These are phyloP conservation scores for Eurytoma californica DNA, from an alignment of 2,888 invertebrate genomes.

Conservation along the genomic window DNA sequence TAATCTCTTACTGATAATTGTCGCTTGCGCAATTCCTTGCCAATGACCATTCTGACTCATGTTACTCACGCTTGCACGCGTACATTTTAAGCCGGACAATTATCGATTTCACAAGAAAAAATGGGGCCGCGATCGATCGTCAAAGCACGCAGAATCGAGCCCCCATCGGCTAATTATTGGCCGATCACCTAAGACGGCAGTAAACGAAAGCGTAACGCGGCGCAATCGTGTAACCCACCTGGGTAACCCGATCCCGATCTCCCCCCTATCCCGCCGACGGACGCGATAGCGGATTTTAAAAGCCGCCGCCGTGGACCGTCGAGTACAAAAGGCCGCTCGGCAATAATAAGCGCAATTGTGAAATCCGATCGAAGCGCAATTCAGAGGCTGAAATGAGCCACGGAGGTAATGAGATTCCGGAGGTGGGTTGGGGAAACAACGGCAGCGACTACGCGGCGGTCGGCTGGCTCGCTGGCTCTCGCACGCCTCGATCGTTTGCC, in stretches of 20 bases:
- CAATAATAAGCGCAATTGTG: slow-evolving; percentile 68
- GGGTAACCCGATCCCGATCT: slow-evolving; percentile 63
- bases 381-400: slow-evolving; percentile 68
- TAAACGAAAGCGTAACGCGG: slow-evolving; percentile 63
- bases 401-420: slow-evolving; percentile 67
- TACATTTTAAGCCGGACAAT: slow-evolving; percentile 5
- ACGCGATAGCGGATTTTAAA: slow-evolving; percentile 49
- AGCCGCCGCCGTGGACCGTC: slow-evolving; percentile 38
- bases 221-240: slow-evolving; percentile 42
- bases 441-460: slow-evolving; percentile 7
- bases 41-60: not conserved
- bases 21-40: not conserved
- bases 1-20: not conserved
- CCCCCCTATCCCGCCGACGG: slow-evolving; percentile 49
- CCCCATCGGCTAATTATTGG: slow-evolving; percentile 42
- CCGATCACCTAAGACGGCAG: slow-evolving; percentile 57
- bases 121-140: slow-evolving; percentile 5
- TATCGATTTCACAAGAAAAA: slow-evolving; percentile 47
- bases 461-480: slow-evolving; percentile 37
- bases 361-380: slow-evolving; percentile 71
- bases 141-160: not conserved
- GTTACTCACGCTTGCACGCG: not conserved
- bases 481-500: slow-evolving; percentile 69
- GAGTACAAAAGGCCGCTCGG: slow-evolving; percentile 34
- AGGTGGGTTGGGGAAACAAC: slow-evolving; percentile 56